Evolutionary conservation across 2,888 invertebrate species (phyloP).

Genomic region (Xanthia togata): DNA sequence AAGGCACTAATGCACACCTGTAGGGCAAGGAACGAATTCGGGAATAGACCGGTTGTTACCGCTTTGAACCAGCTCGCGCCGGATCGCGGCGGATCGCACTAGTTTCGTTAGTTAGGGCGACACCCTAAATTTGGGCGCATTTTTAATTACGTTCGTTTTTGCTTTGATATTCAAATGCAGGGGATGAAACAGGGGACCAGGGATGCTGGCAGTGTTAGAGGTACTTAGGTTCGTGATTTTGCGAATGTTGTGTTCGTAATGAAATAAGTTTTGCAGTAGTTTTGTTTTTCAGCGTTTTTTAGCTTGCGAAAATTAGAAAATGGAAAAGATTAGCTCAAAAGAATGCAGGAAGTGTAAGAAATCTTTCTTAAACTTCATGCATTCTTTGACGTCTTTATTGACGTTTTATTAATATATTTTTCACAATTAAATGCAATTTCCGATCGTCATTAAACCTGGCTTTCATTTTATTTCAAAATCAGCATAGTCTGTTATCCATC

Average conservation of each 20-base stretch:
- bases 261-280: constrained; percentile 39
- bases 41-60: constrained; percentile 74
- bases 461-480: background rate
- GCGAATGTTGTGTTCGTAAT: constrained; percentile 39
- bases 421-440: background rate
- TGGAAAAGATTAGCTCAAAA: background rate
- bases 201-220: constrained; percentile 39
- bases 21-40: constrained; percentile 76
- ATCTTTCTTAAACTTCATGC: too few relatives aligned
- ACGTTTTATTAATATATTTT: background rate
- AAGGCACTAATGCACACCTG: constrained; percentile 80
- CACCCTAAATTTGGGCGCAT: constrained; percentile 61
- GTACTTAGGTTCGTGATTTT: constrained; percentile 29
- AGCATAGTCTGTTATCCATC: background rate
- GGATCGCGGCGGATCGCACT: constrained; percentile 64
- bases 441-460: background rate
- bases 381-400: too few relatives aligned
- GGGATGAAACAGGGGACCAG: constrained; percentile 53
- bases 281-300: constrained; percentile 9
- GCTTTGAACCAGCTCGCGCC: constrained; percentile 62
- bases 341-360: too few relatives aligned
- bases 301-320: background rate
- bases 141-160: constrained; percentile 65
- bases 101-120: constrained; percentile 62
- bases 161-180: constrained; percentile 61